Percentiles rank a stretch among this genome's conserved stretches.
Evolutionary conservation across 53 echinoderm and acorn worm species (phyloP).

Genomic region (Paelopatides confundens): DNA sequence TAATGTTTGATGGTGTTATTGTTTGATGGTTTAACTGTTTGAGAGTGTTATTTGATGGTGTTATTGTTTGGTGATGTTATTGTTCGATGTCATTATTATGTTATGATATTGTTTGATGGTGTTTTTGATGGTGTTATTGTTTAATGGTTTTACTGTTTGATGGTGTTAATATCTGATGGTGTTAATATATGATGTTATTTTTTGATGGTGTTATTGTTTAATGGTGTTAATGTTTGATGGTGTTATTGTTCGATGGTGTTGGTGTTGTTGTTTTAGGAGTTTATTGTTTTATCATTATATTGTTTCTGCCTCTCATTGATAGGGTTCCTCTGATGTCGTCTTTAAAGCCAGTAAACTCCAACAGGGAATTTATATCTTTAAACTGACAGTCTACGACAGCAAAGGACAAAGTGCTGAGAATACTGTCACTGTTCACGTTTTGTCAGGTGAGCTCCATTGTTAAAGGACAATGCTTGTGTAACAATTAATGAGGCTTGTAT

Average conservation of each 20-base stretch:
- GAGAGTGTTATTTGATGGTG: too few relatives aligned
- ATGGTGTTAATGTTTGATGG: not conserved
- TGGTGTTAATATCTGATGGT: too few relatives aligned
- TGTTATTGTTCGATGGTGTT: not conserved
- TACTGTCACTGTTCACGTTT: conserved; percentile 85
- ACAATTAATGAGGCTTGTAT: too few relatives aligned
- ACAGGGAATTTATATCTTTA: conserved; percentile 87
- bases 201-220: too few relatives aligned
- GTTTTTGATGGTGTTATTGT: too few relatives aligned
- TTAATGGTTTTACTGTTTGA: not conserved
- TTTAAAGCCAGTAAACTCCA: conserved; percentile 79
- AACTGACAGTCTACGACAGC: conserved; percentile 77
- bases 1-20: too few relatives aligned
- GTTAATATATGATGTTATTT: too few relatives aligned
- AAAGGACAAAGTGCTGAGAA: conserved; percentile 60
- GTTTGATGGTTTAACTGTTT: too few relatives aligned
- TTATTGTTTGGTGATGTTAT: too few relatives aligned
- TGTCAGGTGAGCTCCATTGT: conserved; percentile 84
- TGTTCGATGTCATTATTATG: too few relatives aligned
- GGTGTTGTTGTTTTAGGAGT: not conserved
- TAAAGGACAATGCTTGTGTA: too few relatives aligned
- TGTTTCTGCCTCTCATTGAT: not conserved
- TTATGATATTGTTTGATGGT: too few relatives aligned
- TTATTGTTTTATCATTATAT: not conserved
- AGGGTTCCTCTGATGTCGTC: conserved; percentile 80